phyloP scores from a whole-genome alignment of 2,113 vertebrate genomes.

The Lepus americanus region DNA sequence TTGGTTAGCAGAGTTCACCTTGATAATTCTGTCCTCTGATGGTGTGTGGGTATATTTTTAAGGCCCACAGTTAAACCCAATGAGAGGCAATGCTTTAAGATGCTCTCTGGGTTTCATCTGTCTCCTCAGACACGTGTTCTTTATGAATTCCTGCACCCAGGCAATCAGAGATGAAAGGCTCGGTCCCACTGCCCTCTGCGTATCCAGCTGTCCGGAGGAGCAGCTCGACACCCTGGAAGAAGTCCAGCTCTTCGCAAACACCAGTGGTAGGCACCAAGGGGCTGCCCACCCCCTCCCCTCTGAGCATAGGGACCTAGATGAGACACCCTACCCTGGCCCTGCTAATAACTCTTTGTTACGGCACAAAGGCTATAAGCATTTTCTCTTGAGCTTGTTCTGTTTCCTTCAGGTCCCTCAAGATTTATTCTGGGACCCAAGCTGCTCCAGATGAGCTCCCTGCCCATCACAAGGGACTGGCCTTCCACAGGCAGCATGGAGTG shows the following conservation, averaged over 20 bases:
- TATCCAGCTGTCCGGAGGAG: constrained; percentile 89
- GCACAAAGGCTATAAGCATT: background rate
- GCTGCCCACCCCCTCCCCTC: rapidly evolving
- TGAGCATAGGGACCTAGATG: no score
- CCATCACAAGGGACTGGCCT: background rate
- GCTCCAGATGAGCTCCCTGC: background rate
- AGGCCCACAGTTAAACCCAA: background rate
- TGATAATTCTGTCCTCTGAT: background rate
- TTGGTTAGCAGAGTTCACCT: background rate
- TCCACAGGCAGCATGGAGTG: background rate
- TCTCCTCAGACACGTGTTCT: constrained; percentile 89
- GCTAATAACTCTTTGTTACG: background rate
- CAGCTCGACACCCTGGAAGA: constrained; percentile 89
- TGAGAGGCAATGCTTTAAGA: constrained; percentile 25
- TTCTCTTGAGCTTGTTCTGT: background rate
- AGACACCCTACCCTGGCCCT: no score
- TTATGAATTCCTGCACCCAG: constrained; percentile 88
- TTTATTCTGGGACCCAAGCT: background rate
- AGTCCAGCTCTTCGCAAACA: constrained; percentile 89
- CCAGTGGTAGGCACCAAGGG: constrained; percentile 85
- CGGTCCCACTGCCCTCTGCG: constrained; percentile 86
- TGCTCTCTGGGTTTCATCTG: constrained; percentile 19
- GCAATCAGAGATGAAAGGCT: constrained; percentile 78
- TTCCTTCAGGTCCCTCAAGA: background rate
- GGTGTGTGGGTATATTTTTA: background rate